Evolutionary conservation across 2,113 vertebrate genomes (phyloP), one percentile per base, ranked within the genome.

Genomic region (Crocuta crocuta): DNA sequence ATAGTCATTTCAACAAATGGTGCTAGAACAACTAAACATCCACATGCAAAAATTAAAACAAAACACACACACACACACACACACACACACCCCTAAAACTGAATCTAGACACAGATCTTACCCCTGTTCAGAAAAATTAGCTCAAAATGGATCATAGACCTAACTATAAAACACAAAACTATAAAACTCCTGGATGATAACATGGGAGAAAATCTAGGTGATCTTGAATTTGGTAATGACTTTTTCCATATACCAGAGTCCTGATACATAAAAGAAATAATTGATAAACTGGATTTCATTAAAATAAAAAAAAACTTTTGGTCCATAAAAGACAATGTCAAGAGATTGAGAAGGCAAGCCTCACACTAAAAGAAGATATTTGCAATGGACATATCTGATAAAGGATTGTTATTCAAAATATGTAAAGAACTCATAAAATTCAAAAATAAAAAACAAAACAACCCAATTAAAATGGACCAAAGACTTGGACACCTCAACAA

Each of bases 261-360:
- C 61, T 70, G 43, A 94, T 65, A 55, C 45, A 70, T 45, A 48
- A 91, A 89, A 86, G 35, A 79, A 79, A 79, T 79, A 90, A 70
- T 48, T 50, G 61, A 50, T 61, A 84, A 71, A 5, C 21, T 71
- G 16, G 33, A 50, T 19, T 78, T 78, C 13, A 78, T 70, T 78
- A 48, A 93, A 89, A 95, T 88, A 68, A 79, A 84, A 96, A 89
- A 61, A 71, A 19, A 28, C 6, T 39, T 89, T 43, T 73, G 43
- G 17, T 89, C 48, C 93, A 48, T 61, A 39, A 83, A 83, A 93
- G 39, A 89, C 21, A 96, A 35, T 78, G 4, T 70, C 33, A 96
- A 61, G 80, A 93, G 85, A 61, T 50, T 43, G 21, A 61, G 58
- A 89, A 55, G 68, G 82, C 31, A 82, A 96, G 19, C 53, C 31